phyloP scores from a whole-genome alignment of 2,888 invertebrate species.

The Eupithecia inturbata region DNA sequence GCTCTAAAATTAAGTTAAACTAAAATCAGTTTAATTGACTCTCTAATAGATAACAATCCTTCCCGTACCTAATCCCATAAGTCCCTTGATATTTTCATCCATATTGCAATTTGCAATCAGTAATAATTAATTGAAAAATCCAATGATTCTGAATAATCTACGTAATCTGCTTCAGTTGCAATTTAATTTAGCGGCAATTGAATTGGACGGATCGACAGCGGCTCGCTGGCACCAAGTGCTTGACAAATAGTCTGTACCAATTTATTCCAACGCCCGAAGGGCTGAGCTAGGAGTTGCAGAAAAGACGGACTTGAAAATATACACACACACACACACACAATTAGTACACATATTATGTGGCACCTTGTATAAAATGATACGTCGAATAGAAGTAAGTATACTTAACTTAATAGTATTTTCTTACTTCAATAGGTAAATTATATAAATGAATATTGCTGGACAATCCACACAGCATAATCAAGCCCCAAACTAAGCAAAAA shows the following conservation, averaged over 20 bases:
- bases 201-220: slow-evolving; percentile 71
- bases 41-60: background rate
- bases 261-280: slow-evolving; percentile 68
- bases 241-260: slow-evolving; percentile 78
- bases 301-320: background rate
- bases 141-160: slow-evolving; percentile 60
- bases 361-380: no score
- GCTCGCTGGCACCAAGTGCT: slow-evolving; percentile 67
- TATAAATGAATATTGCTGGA: no score
- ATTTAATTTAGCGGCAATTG: slow-evolving; percentile 80
- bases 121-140: slow-evolving; percentile 39
- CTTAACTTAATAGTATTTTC: no score
- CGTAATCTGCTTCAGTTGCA: slow-evolving; percentile 73
- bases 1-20: no score
- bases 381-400: no score
- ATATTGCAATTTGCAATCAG: slow-evolving; percentile 9
- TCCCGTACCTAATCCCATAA: background rate
- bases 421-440: no score
- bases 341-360: no score
- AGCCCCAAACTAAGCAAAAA: no score
- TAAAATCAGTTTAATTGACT: background rate
- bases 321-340: no score
- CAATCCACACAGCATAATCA: no score
- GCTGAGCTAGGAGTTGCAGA: slow-evolving; percentile 15
- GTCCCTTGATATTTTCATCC: slow-evolving; percentile 3